Conservation (phyloP, 2,797 vertebrate genomes). For the Selene dorsalis region DNA sequence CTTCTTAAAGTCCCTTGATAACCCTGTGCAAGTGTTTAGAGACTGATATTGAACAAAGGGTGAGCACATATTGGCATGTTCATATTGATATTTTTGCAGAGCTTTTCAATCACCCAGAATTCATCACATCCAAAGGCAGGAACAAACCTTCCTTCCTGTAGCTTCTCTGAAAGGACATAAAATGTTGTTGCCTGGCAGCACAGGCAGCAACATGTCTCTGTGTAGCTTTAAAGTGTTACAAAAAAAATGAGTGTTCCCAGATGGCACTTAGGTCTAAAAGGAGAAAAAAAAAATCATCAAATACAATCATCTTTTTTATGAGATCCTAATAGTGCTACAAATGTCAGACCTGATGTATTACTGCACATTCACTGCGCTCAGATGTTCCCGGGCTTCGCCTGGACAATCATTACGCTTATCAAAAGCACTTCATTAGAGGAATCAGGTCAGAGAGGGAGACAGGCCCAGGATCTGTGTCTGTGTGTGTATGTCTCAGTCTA, state of each 20-base stretch:
- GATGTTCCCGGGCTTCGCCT: constrained; percentile 58
- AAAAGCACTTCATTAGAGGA: constrained; percentile 73
- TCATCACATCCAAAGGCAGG: constrained; percentile 22
- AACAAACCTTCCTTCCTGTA: constrained; percentile 1
- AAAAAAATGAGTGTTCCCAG: constrained; percentile 46
- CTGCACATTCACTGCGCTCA: constrained; percentile 44
- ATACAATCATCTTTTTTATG: constrained; percentile 67
- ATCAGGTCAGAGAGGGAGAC: constrained; percentile 65
- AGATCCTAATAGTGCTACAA: constrained; percentile 74
- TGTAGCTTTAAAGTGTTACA: constrained; percentile 33
- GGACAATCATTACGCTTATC: constrained; percentile 70
- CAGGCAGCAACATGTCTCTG: constrained; percentile 13
- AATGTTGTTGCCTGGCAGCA: constrained; percentile 59
- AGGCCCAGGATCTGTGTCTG: not conserved
- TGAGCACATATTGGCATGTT: not conserved
- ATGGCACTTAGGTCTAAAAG: constrained; percentile 54
- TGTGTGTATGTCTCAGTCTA: constrained; percentile 1
- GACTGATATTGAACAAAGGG: not conserved
- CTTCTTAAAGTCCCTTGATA: too few relatives aligned
- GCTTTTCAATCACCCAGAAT: constrained; percentile 23
- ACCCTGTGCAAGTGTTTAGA: not conserved
- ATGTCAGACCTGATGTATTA: constrained; percentile 74
- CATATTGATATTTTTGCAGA: constrained; percentile 1
- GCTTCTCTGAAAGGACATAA: constrained; percentile 21
- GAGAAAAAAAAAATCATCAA: constrained; percentile 56